Evolutionary conservation across 2,888 invertebrate genomes (phyloP).

Genomic region (Drosophila mercatorum): DNA sequence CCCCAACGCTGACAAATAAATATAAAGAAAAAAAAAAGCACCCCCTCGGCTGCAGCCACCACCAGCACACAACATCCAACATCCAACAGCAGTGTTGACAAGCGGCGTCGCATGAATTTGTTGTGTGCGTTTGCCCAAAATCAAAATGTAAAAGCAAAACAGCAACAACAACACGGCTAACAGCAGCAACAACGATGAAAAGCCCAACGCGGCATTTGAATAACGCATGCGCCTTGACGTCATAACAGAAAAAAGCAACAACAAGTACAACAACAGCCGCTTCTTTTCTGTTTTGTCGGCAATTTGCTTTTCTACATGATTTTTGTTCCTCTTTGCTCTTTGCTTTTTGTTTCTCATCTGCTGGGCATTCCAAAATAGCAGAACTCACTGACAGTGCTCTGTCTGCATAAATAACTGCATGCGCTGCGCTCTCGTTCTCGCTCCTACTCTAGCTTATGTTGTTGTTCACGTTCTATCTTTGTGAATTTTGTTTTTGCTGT

Average conservation of each 20-base stretch:
- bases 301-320: constrained; percentile 69
- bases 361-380: constrained; percentile 55
- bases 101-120: constrained; percentile 59
- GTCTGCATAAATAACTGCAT: constrained; percentile 72
- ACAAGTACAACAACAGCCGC: constrained; percentile 32
- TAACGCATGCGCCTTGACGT: constrained; percentile 70
- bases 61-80: constrained; percentile 25
- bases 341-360: constrained; percentile 47
- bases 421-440: constrained; percentile 49
- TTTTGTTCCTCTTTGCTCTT: constrained; percentile 34
- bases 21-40: constrained; percentile 50
- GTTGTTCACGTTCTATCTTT: constrained; percentile 19
- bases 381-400: constrained; percentile 18
- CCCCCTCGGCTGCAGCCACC: constrained; percentile 60
- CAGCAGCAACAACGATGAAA: constrained; percentile 44
- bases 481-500: constrained; percentile 24
- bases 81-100: constrained; percentile 46
- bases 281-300: constrained; percentile 58
- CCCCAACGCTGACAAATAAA: constrained; percentile 43
- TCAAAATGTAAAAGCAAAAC: constrained; percentile 61
- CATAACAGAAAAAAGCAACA: constrained; percentile 43
- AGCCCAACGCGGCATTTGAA: constrained; percentile 57
- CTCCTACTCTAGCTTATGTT: constrained; percentile 3
- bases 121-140: constrained; percentile 59
- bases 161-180: constrained; percentile 36